Percentiles rank a stretch among this genome's conserved stretches.
Evolutionary conservation across 1,140 invertebrate species (phyloP).

Genomic region (Brachionus asplanchnoidis): DNA sequence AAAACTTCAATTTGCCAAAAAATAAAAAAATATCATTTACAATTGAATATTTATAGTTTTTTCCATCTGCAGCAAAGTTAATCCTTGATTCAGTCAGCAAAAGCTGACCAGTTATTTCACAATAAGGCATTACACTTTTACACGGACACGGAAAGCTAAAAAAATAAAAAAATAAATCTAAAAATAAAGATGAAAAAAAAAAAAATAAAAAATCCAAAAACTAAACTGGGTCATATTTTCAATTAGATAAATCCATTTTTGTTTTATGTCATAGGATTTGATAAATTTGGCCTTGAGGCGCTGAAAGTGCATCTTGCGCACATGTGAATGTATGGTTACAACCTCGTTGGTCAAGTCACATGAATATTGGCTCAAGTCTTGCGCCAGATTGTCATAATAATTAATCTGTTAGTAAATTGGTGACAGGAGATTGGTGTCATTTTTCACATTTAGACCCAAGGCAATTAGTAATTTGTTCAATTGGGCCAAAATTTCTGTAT

Average conservation of each 20-base stretch:
- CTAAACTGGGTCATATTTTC: slow-evolving; percentile 9
- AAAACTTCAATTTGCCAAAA: no score
- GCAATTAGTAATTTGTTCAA: background rate
- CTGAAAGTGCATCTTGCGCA: background rate
- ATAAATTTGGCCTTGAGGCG: slow-evolving; percentile 17
- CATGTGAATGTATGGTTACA: background rate
- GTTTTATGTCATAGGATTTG: slow-evolving; percentile 35
- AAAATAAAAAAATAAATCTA: slow-evolving; percentile 17
- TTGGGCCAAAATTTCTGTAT: background rate
- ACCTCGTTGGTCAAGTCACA: slow-evolving; percentile 31
- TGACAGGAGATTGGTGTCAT: background rate
- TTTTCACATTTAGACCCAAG: background rate
- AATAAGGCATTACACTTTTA: slow-evolving; percentile 67
- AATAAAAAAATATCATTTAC: no score
- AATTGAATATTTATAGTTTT: slow-evolving; percentile 43
- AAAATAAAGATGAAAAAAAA: background rate
- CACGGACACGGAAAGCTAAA: slow-evolving; percentile 58
- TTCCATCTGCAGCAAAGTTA: slow-evolving; percentile 56
- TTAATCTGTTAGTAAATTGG: background rate
- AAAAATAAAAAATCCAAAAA: slow-evolving; percentile 23
- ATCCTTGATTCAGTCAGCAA: slow-evolving; percentile 63
- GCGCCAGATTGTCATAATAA: background rate
- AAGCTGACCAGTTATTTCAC: slow-evolving; percentile 70
- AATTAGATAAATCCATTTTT: slow-evolving; percentile 33
- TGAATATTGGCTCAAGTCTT: background rate